Base-by-base conservation (phyloP, 2,888 invertebrate species). In the Drosophila leonis region DNA sequence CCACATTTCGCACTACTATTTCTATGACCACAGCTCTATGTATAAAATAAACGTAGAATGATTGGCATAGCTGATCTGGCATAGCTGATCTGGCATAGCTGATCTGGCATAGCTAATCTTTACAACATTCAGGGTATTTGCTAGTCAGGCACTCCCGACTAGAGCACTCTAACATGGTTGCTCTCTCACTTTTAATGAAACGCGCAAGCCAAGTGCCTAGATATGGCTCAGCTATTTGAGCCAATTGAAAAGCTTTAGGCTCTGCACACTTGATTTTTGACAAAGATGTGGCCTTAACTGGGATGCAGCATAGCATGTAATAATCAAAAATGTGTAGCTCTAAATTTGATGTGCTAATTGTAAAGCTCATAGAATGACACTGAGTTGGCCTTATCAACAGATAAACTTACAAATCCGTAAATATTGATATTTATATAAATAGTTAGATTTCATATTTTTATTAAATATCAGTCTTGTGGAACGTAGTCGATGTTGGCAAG, bases 381-480 rank as follows among this genome's bases (percentile, higher is more conserved):
- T 10, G 7, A 44, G 13, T 15, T 24, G 15, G 44, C 44, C 44
- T 44, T 24, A 1, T 15, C 15, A 24, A 15, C 5, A 24, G 24
- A 44, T 44, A 44, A 13, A 0, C 24, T 1, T 4, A n/a, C 27
- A 27, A 46, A 27, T 27, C 1, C 27, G 27, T n/a, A 46, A 46
- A n/a, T 46, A 46, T 10, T 27, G 27, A 27, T 27, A 27, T 46
- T 46, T 27, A 8, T 46, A 27, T 27, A 8, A 27, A 46, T 27
- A n/a, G 13, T n/a, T 29, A 10, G 5, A 29, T 29, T 31, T 29
- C 29, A 31, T 35, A 39, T 7, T 39, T 80, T 75, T 66, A 72
- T 73, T 44, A 39, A 41, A 41, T 52, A 59, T 69, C 72, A 79
- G 78, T 79, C 75, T 78, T 75, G 56, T 51, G 15, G 39, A 46